These are phyloP conservation scores for Hemichromis elongatus DNA, from an alignment of 2,113 vertebrate species.

Conservation along the genomic window DNA sequence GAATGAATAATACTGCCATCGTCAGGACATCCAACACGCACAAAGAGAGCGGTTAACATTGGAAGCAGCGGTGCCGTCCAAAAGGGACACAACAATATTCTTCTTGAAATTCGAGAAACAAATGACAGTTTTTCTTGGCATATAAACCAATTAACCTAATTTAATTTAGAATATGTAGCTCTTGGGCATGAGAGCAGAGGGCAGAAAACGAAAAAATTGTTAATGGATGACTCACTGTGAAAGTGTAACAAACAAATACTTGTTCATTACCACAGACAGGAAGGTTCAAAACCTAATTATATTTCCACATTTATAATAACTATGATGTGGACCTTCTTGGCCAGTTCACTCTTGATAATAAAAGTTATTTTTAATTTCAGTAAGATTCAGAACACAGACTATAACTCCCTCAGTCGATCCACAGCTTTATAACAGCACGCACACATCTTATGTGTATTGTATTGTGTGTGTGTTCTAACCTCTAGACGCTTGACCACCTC, in stretches of 20 bases:
- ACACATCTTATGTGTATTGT: neutral
- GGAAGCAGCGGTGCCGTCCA: neutral
- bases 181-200: neutral
- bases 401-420: neutral
- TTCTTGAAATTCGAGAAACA: neutral
- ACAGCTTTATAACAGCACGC: neutral
- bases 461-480: constrained; percentile 71
- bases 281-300: neutral
- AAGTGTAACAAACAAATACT: neutral
- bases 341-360: neutral
- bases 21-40: neutral
- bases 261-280: neutral
- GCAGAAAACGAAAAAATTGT: neutral
- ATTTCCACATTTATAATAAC: neutral
- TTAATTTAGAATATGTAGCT: neutral
- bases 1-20: neutral
- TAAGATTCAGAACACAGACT: neutral
- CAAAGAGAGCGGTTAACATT: neutral
- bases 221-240: neutral
- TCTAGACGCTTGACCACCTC: constrained; percentile 95
- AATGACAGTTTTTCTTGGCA: neutral
- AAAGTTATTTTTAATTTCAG: neutral
- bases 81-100: neutral
- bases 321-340: neutral
- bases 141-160: neutral